These are phyloP conservation scores for Desmodus rotundus DNA, from an alignment of 2,113 vertebrate genomes.

Conservation along the genomic window DNA sequence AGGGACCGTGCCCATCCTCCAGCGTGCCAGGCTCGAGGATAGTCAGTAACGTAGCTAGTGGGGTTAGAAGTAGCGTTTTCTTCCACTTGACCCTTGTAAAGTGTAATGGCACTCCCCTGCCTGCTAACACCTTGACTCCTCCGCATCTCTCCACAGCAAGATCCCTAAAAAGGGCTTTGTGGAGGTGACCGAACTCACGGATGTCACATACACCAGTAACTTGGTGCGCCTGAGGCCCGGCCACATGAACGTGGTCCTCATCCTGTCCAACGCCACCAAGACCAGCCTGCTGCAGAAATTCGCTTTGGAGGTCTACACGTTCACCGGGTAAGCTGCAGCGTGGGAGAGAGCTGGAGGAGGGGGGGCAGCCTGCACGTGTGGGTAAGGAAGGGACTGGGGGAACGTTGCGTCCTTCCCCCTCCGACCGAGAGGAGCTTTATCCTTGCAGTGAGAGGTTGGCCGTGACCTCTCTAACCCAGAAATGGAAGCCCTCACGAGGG, in stretches of 20 bases:
- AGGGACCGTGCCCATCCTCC: rapidly evolving
- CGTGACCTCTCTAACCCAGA: not conserved
- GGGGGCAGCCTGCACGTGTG: rapidly evolving
- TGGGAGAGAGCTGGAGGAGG: rapidly evolving
- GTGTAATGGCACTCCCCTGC: not conserved
- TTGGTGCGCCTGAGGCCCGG: slow-evolving; percentile 93
- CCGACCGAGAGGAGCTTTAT: not conserved
- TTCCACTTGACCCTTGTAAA: not conserved
- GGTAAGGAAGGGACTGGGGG: rapidly evolving
- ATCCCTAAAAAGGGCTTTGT: slow-evolving; percentile 94
- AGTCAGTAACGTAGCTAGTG: not conserved
- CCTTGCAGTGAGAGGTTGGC: rapidly evolving
- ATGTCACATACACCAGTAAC: slow-evolving; percentile 96
- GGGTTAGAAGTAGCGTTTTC: not conserved
- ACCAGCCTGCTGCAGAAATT: slow-evolving; percentile 95
- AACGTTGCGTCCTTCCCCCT: not conserved
- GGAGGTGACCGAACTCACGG: slow-evolving; percentile 95
- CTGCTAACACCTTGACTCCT: not conserved
- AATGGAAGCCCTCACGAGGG: not conserved
- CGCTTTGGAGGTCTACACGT: slow-evolving; percentile 94
- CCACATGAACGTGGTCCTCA: slow-evolving; percentile 97
- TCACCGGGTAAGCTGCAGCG: slow-evolving; percentile 87
- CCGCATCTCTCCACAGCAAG: slow-evolving; percentile 74
- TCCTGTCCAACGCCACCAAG: slow-evolving; percentile 93
- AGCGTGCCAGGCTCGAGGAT: rapidly evolving